Base-by-base conservation (phyloP, 1,140 invertebrate species). In the Drosophila simulans region DNA sequence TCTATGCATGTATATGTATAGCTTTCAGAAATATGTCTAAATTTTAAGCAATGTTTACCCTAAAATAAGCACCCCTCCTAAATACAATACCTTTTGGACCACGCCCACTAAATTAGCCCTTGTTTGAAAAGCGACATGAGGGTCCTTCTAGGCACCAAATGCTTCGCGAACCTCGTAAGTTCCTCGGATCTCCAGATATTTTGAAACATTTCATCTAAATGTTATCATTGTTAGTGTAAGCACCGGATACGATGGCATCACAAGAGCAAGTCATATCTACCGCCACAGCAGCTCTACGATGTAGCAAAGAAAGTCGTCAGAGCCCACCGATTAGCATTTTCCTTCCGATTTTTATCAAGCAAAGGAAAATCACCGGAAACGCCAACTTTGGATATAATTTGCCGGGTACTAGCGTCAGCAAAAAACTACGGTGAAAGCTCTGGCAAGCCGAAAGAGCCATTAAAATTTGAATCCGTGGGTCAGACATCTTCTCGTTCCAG, bases 141-240 rank as follows among this genome's bases (percentile, higher is more conserved):
- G 46, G 5, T 12, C 35, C 42, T 65, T 35, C 60, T 52, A 12
- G 60, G 64, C 8, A n/a, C 60, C 11, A 17, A 22, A 37, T 5
- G 7, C 13, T 11, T 48, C 1, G 4, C 65, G 1, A 65, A 22
- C 3, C 27, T 52, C 13, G 64, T 68, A 65, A 65, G 64, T 64
- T 40, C 5, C 3, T 17, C 2, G 10, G 5, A 15, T 0, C 22
- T 1, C 1, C 3, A 12, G 3, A 4, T 3, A 0, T 12, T 11
- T 12, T 5, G 1, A 1, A 35, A 13, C 10, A 1, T 5, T 8
- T 5, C 20, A 42, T 31, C 4, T 5, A 10, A 8, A n/a, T 20
- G 0, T 0, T 1, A 8, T 20, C 39, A n/a, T 1, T 31, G 3
- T 1, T 5, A 68, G 60, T 45, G 37, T 10, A 65, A 11, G 4